A percentile compares a stretch with the other conserved stretches of the same genome.
These are phyloP conservation scores for Lepilemur septentrionalis DNA, from an alignment of 2,797 vertebrate genomes.

Conservation along the genomic window DNA sequence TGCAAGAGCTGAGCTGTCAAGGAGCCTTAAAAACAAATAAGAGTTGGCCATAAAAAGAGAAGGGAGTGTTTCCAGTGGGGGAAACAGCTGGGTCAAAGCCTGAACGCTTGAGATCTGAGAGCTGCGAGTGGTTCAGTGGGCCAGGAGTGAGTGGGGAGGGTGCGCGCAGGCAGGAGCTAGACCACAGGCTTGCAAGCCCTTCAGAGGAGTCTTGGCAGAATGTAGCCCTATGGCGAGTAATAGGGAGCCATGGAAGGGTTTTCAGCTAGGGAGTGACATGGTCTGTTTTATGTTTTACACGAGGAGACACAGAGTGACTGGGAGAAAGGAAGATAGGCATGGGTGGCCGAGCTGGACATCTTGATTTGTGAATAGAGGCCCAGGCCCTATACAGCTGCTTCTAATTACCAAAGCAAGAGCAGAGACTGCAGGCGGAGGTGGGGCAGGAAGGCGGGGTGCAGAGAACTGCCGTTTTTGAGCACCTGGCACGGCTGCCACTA, in stretches of 20 bases:
- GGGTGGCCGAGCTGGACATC: background rate
- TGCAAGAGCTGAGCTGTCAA: background rate
- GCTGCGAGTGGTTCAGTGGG: background rate
- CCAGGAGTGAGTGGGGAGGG: background rate
- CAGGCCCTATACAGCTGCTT: background rate
- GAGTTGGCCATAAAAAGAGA: background rate
- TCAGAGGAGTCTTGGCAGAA: background rate
- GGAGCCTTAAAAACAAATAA: background rate
- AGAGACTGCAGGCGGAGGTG: background rate
- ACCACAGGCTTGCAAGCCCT: background rate
- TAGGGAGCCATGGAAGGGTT: background rate
- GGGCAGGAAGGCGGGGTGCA: background rate
- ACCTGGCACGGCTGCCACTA: background rate
- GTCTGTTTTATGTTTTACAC: background rate
- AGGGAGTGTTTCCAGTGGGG: background rate
- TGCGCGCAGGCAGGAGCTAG: too few species aligned
- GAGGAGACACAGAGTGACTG: background rate
- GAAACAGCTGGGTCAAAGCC: background rate
- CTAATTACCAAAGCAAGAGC: background rate
- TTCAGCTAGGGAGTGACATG: background rate
- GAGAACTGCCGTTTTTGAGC: fast-evolving
- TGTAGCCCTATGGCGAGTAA: background rate
- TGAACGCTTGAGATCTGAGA: background rate
- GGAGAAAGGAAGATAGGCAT: background rate
- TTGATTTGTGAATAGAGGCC: background rate